Evolutionary conservation across 30 jellyfish, hydroid and myxozoan genomes (phyloP).

Genomic region (Nemopilema nomurai): DNA sequence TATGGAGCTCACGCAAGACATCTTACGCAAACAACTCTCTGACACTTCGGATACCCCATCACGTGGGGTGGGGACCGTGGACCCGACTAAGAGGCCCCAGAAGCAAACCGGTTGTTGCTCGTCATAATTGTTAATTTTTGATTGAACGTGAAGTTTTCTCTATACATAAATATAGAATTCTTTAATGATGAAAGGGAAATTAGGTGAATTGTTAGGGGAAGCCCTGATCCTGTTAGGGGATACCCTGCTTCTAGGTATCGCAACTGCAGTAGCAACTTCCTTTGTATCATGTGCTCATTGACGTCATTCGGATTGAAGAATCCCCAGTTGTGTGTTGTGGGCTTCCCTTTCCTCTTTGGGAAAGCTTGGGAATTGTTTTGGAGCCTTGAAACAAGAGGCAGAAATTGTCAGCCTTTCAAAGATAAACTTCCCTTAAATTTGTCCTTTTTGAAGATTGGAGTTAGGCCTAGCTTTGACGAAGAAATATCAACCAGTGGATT

Average conservation of each 20-base stretch:
- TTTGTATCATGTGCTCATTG: too few species aligned
- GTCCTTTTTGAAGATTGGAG: too few species aligned
- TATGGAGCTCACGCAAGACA: constrained; percentile 92
- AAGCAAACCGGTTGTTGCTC: constrained; percentile 47
- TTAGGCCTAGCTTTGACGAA: too few species aligned
- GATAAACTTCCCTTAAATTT: too few species aligned
- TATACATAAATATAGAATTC: background rate
- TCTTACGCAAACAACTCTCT: constrained; percentile 83
- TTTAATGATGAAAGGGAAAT: background rate
- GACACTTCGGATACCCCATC: constrained; percentile 76
- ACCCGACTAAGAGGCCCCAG: constrained; percentile 49
- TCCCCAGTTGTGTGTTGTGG: too few species aligned
- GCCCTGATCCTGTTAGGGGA: background rate
- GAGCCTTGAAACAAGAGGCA: too few species aligned
- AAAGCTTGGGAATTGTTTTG: too few species aligned
- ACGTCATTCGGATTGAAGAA: too few species aligned
- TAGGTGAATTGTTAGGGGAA: background rate
- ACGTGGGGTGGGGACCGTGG: constrained; percentile 72
- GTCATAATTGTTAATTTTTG: constrained; percentile 7
- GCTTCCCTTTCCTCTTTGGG: too few species aligned
- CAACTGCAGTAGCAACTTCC: background rate
- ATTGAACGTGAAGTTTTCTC: constrained; percentile 9
- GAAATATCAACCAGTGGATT: too few species aligned
- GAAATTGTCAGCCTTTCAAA: too few species aligned
- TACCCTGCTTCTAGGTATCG: too few species aligned